Evolutionary conservation across 2,113 vertebrate species (phyloP), one percentile per base, ranked within the genome.

Genomic region (Microcebus jonahi): DNA sequence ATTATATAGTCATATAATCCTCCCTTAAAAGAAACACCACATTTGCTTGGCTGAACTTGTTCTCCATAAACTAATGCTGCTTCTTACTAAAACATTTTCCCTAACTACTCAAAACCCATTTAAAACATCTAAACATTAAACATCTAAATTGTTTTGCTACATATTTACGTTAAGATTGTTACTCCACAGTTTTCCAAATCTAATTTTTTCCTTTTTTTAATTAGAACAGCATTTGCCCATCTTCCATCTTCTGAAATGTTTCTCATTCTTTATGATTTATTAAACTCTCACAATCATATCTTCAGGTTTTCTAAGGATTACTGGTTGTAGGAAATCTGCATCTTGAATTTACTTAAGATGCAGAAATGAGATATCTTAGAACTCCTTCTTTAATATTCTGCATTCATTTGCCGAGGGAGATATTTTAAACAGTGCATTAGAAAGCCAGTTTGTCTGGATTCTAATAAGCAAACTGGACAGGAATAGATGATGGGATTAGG

Each of bases 261-360:
- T 91, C 57, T 77, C 42, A 68, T 36, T 61, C 42, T 91, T 50
- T 80, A 15, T 90, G 59, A 94, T 63, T 71, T 93, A 89, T 81
- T 71, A 86, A 91, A 73, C 39, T 88, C 20, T n/a, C 88, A 65
- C 36, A 68, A 71, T 57, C 7, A 2, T 48, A 85, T 50, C 59
- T 70, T 17, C 36, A 61, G 61, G 20, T 67, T 93, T 94, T 83
- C 34, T 36, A 23, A 86, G 39, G 50, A 86, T 79, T 84, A 48
- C 8, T 42, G 53, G 61, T 77, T 75, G 1, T 59, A 67, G 67
- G 13, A 27, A 31, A 71, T 10, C 36, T 79, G 18, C 5, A 93
- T 76, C 61, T 77, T 73, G 79, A 81, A 73, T 29, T 90, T 87
- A 86, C 27, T 91, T 65, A 88, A 71, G 36, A 68, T 59, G 34